Evolutionary conservation across 2,113 vertebrate genomes (phyloP), one percentile per base, ranked within the genome.

Genomic region (Merops nubicus): DNA sequence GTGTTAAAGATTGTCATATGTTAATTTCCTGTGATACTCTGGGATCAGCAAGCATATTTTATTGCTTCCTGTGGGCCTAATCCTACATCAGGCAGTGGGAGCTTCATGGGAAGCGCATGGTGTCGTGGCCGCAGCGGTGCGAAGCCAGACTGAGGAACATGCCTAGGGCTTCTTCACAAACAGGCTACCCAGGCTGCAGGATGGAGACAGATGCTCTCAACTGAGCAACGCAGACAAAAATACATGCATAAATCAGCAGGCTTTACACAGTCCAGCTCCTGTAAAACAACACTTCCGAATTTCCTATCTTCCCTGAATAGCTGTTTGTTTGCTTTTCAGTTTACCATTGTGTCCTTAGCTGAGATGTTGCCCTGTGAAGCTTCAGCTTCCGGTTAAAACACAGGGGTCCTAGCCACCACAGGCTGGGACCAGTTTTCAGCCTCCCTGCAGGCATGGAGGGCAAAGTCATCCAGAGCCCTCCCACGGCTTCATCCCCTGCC

Each of bases 11-110:
- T 63, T 92, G 93, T 96, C 69, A 34, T 86, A 57, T 45, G 65
- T 72, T 94, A 92, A 92, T 95, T 95, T 92, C 88, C 68, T 96
- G 86, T 93, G 93, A 96, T 97, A 81, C 19, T 90, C 11, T n/a
- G 73, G 85, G 83, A 95, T 95, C 73, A 79, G 48, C 84, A 87
- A 89, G 40, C 36, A 6, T 56, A 84, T 72, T 96, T 96, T 88
- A 96, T 93, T 91, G 76, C 60, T 95, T 96, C 95, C 84, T 91
- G 81, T n/a, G 54, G 74, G 69, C 28, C 84, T 65, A 62, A 76
- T 82, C 50, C 73, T 93, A 73, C 70, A 87, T 43, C 50, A 90
- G 69, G 19, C 62, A 65, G 88, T 63, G 92, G 60, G 91, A 94
- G 75, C 84, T 88, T 78, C 42, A 75, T 76, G 89, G 78, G 54